Base-by-base conservation (phyloP, 2,888 invertebrate genomes). In the Tortrix viridana region DNA sequence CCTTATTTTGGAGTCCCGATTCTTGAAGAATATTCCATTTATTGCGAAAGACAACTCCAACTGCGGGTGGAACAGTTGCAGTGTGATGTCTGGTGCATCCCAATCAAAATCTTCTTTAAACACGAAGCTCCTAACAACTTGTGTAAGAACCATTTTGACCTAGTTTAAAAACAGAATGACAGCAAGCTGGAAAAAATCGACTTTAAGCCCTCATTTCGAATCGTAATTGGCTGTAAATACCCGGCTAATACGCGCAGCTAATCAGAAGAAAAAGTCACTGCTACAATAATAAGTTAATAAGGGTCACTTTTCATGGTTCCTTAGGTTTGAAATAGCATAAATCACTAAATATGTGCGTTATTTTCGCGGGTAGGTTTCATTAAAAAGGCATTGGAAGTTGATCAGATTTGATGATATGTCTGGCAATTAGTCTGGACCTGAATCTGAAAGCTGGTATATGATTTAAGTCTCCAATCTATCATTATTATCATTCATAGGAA, bases 61-160 rank as follows among this genome's bases (percentile, higher is more conserved):
- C 58, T 88, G 88, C 0, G 86, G 86, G 65, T 88, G 88, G 67
- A 85, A 88, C 60, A 76, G 75, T 64, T 75, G 71, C 0, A 88
- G 65, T 52, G 74, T 70, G 3, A 84, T 71, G 54, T 82, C 74
- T 0, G 77, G 61, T 16, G 71, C 65, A 1, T 77, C 71, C 26
- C 79, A 82, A 60, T 87, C 77, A 59, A 76, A 83, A 14, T 32
- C 37, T 5, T 61, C 22, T n/a, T 61, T 61, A 7, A 37, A 37
- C 7, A 55, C 5, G 43, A 48, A 49, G 2, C 20, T 20, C 32
- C 49, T 55, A 5, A 48, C 22, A 14, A 43, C 32, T 7, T 16
- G 49, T 7, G 49, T 5, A 14, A 60, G n/a, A 26, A 48, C 47
- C 60, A 60, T 60, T 41, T 16, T 5, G 41, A 20, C 12, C 20